Evolutionary conservation across 2,113 vertebrate genomes (phyloP), one percentile per base, ranked within the genome.

Genomic region (Sapayoa aenigma): DNA sequence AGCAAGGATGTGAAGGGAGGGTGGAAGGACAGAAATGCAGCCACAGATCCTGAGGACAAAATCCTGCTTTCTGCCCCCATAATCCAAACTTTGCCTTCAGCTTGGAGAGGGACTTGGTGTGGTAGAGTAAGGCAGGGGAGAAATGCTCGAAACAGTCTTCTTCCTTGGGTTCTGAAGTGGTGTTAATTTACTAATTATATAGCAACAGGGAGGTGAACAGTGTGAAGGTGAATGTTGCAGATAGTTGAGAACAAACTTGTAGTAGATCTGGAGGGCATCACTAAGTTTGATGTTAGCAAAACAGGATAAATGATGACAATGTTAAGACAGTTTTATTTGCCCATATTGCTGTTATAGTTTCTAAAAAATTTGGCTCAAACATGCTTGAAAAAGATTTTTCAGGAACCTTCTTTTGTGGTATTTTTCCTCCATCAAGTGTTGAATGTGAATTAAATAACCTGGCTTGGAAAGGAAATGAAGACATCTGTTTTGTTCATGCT

Each of bases 391-490:
- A 77, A 60, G 14, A 17, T 46, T 9, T 76, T 93, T 80, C 37
- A 41, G 62, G 66, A 90, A 83, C 66, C 53, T 85, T 60, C 44
- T 87, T 92, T 83, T 62, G 59, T 8, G 7, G 23, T 92, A 14
- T 80, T 95, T 93, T 91, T 62, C n/a, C 62, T 42, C 33, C 69
- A 11, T 47, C 42, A 71, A 60, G 56, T 77, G 60, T 73, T 92
- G 86, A 79, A 80, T 90, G 30, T 4, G 5, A 89, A 60, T 83
- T 95, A 90, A 92, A 69, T 90, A 69, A 78, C 76, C 84, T 59
- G 24, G 23, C 60, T 86, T 90, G 83, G 91, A 95, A 93, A 89
- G 94, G 91, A 92, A 95, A 42, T 78, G 27, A 62, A 90, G 49
- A 42, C 91, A 90, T 92, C 89, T 87, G 84, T 93, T 96, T 92